A percentile compares a stretch with the other conserved stretches of the same genome.
These are phyloP conservation scores for Schizothorax lantsangensis DNA, from an alignment of 2,797 vertebrate genomes.

Conservation along the genomic window DNA sequence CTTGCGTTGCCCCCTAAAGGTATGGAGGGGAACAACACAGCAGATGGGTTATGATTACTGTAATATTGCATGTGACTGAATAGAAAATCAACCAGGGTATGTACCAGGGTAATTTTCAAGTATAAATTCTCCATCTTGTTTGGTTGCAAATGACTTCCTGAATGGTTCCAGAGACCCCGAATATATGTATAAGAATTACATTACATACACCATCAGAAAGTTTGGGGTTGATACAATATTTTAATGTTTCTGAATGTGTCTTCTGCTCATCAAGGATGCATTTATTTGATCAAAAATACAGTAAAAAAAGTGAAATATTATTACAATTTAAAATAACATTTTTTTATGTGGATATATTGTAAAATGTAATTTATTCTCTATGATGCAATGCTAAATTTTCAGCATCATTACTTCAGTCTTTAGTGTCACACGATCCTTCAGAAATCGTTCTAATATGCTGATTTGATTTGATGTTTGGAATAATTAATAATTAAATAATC, in stretches of 20 bases:
- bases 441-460: background rate
- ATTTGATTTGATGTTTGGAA: background rate
- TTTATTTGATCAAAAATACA: background rate
- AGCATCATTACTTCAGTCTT: background rate
- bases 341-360: background rate
- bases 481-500: background rate
- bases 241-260: background rate
- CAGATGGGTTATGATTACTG: background rate
- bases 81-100: background rate
- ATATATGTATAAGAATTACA: too few relatives aligned
- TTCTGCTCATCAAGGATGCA: background rate
- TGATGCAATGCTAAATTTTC: background rate
- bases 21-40: constrained; percentile 15
- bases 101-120: background rate
- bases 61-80: background rate
- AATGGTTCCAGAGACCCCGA: background rate
- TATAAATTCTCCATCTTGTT: background rate
- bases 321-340: background rate
- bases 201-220: too few relatives aligned
- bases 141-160: background rate
- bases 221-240: too few relatives aligned
- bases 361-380: background rate
- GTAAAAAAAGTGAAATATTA: background rate
- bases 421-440: background rate
- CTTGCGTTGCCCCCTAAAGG: constrained; percentile 11